phyloP scores from a whole-genome alignment of 2,797 vertebrate species.

The Neostethus bicornis region DNA sequence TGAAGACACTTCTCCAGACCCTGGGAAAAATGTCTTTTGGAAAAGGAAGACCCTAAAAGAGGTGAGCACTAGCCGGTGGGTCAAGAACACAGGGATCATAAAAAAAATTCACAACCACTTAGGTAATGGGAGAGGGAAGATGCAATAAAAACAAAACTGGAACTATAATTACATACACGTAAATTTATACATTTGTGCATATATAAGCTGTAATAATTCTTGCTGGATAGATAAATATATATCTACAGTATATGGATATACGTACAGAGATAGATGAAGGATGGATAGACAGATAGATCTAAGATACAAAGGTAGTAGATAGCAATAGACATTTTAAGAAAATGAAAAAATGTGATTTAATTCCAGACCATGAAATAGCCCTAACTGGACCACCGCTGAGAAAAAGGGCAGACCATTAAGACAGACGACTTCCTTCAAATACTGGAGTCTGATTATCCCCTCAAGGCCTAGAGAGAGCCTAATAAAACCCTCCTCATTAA shows the following conservation, averaged over 20 bases:
- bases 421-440: constrained; percentile 96
- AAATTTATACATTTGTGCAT: too few relatives aligned
- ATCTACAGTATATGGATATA: too few relatives aligned
- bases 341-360: too few relatives aligned
- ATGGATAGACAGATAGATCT: too few relatives aligned
- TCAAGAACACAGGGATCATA: constrained; percentile 82
- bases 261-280: too few relatives aligned
- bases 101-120: constrained; percentile 82
- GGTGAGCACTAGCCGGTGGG: constrained; percentile 60
- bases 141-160: constrained; percentile 92
- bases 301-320: too few relatives aligned
- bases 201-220: too few relatives aligned
- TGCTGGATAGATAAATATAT: too few relatives aligned
- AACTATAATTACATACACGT: too few relatives aligned
- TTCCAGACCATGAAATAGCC: constrained; percentile 52
- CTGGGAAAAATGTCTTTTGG: constrained; percentile 40
- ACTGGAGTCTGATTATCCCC: constrained; percentile 84
- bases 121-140: constrained; percentile 85
- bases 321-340: too few relatives aligned
- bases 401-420: constrained; percentile 88
- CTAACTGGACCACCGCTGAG: constrained; percentile 89
- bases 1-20: constrained; percentile 29
- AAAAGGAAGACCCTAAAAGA: constrained; percentile 62
- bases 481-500: constrained; percentile 82
- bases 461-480: constrained; percentile 67